Base-by-base conservation (phyloP, 2,797 vertebrate genomes). In the Parauchenoglanis ngamensis region DNA sequence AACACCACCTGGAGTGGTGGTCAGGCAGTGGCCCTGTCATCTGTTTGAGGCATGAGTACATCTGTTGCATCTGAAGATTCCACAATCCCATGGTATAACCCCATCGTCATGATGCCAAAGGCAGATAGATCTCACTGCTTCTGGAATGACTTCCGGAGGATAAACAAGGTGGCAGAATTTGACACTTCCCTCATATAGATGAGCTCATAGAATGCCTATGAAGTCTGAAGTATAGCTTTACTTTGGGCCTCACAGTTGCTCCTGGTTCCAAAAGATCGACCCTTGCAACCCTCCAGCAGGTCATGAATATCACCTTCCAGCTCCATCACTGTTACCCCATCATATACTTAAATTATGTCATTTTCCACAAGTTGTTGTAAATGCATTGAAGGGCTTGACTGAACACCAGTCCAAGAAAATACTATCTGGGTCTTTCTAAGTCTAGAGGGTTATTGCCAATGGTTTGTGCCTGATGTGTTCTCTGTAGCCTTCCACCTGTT, bases 151-250 rank as follows among this genome's bases (percentile, higher is more conserved):
- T 63, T 81, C 59, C 23, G 8, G 1, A 63, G 23, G 3, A 81
- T 63, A 61, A 63, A 17, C 78, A 63, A 63, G 78, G 35, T 81
- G 78, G 57, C 78, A n/a, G 28, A 78, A 78, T 57, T 63, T 81
- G 57, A 81, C 40, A 61, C 56, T 61, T 80, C 23, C 5, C 56
- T 15, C 31, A 59, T n/a, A 80, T n/a, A 7, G 23, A 63, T 81
- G 40, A 65, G 59, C 59, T 82, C 25, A 49, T 81, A 81, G 25
- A n/a, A 63, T 49, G 78, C 12, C 11, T 61, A 6, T 44, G 35
- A 44, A 61, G 57, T 10, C 77, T 79, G 56, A 31, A 79, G 28
- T 59, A 79, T 44, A 61, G 35, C 54, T 44, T 81, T 44, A 46
- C 35, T 10, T 61, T 81, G 56, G 23, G 57, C 11, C 78, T 44